Conservation (phyloP, 2,888 invertebrate species). For the Coecobrya sp. region DNA sequence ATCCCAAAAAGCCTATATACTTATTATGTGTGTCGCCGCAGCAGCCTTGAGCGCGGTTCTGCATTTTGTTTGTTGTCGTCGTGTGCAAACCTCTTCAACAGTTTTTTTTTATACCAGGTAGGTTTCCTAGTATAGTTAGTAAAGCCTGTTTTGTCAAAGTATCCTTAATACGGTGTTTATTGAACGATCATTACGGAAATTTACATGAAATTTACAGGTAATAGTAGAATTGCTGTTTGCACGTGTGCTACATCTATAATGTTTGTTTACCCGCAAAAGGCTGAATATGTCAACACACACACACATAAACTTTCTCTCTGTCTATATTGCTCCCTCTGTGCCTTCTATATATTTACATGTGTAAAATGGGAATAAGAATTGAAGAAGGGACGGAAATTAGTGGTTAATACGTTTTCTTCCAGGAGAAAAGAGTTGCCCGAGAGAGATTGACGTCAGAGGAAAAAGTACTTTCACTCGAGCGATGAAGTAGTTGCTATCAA, state of each 20-base stretch:
- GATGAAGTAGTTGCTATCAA: slow-evolving; percentile 50
- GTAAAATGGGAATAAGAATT: slow-evolving; percentile 66
- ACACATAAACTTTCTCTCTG: background rate
- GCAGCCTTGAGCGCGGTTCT: background rate
- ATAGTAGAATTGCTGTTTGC: background rate
- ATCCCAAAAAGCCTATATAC: no score
- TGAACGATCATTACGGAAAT: slow-evolving; percentile 54
- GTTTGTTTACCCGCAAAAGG: slow-evolving; percentile 50
- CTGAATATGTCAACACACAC: slow-evolving; percentile 22
- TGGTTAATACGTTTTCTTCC: slow-evolving; percentile 72
- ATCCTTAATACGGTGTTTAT: slow-evolving; percentile 10
- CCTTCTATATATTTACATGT: slow-evolving; percentile 32
- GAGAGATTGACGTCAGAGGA: slow-evolving; percentile 77
- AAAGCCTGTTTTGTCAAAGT: no score
- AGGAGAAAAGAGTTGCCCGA: slow-evolving; percentile 22
- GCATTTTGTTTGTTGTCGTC: background rate
- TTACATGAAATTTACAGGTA: slow-evolving; percentile 42
- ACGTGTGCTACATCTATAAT: slow-evolving; percentile 56
- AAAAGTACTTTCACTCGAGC: slow-evolving; percentile 54
- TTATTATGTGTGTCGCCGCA: no score
- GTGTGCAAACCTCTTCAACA: background rate
- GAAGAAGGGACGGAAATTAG: slow-evolving; percentile 76
- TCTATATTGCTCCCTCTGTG: background rate
- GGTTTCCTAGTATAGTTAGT: background rate
- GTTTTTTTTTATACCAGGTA: background rate